These are phyloP conservation scores for Xenops minutus DNA, from an alignment of 2,797 vertebrate genomes.

Conservation along the genomic window DNA sequence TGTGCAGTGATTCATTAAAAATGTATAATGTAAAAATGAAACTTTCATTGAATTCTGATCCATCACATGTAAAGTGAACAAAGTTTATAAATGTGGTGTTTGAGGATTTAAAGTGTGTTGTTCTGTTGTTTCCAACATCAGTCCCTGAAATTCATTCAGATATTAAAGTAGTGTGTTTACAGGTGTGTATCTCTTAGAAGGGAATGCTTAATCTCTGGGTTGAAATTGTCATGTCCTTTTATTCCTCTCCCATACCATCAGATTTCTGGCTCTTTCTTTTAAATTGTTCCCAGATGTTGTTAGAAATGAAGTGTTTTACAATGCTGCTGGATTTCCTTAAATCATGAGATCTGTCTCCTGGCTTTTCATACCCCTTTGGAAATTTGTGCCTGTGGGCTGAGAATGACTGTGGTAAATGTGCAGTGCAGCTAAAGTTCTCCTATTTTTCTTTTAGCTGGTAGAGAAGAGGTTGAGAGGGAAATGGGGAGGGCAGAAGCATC, in stretches of 20 bases:
- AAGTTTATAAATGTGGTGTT: not conserved
- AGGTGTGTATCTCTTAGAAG: not conserved
- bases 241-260: not conserved
- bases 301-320: conserved; percentile 3
- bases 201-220: not conserved
- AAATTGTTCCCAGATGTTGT: conserved; percentile 21
- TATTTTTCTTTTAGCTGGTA: not conserved
- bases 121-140: not conserved
- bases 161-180: not conserved
- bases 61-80: not conserved
- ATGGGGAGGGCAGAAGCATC: not conserved
- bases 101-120: not conserved
- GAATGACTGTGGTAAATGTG: not conserved
- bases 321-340: conserved; percentile 16
- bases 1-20: not conserved
- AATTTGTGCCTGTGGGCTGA: conserved; percentile 5
- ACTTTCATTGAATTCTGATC: not conserved
- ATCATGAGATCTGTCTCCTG: not conserved
- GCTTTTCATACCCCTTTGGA: conserved; percentile 3
- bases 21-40: not conserved
- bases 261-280: conserved; percentile 9
- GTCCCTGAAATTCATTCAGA: not conserved
- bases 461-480: not conserved
- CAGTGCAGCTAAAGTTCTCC: not conserved
- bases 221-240: not conserved